Evolutionary conservation across 2,888 invertebrate species (phyloP).

Genomic region (Nipponacmea schrenckii): DNA sequence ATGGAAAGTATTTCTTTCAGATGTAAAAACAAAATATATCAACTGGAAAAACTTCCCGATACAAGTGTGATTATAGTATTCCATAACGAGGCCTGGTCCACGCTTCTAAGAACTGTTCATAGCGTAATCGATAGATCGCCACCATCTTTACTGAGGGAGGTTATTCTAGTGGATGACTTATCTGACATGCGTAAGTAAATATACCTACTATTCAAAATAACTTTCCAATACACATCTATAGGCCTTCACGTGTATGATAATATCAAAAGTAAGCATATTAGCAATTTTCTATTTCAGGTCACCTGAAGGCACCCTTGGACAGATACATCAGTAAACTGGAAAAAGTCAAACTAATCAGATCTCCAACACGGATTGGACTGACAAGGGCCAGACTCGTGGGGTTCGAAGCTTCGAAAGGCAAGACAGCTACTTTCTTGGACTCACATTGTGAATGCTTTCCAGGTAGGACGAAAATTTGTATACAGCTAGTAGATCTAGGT

Average conservation of each 20-base stretch:
- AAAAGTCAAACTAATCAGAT: not conserved
- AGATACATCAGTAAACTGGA: not conserved
- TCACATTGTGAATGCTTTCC: not conserved
- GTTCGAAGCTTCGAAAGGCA: not conserved
- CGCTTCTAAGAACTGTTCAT: not conserved
- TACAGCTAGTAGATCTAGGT: too few relatives aligned
- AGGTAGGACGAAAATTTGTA: not conserved
- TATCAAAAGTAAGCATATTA: too few relatives aligned
- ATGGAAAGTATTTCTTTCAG: not conserved
- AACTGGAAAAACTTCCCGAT: not conserved
- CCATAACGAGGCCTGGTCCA: not conserved
- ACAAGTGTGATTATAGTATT: not conserved
- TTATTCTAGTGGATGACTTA: not conserved
- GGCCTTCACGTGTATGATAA: too few relatives aligned
- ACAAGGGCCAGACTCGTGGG: not conserved
- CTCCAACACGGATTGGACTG: not conserved
- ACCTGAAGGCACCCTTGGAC: not conserved
- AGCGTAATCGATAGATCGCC: not conserved
- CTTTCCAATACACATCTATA: too few relatives aligned
- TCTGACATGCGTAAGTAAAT: not conserved
- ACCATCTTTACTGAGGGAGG: not conserved
- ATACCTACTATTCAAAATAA: too few relatives aligned
- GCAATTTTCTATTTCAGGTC: not conserved
- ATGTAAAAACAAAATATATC: not conserved
- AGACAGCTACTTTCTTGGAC: not conserved